Base-by-base conservation (phyloP, 2,113 vertebrate species). In the Romanogobio albipinnatus region DNA sequence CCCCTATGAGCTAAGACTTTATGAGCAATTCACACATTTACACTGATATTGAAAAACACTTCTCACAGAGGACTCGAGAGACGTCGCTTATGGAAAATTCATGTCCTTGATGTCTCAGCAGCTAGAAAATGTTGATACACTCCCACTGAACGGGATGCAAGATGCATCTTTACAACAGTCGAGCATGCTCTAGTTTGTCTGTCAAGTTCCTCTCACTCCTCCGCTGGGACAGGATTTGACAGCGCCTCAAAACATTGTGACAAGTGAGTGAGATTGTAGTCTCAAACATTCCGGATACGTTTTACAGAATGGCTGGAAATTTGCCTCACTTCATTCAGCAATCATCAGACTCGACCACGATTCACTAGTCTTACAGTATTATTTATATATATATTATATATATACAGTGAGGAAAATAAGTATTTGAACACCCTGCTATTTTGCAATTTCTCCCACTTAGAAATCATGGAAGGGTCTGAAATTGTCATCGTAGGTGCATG, bases 201-300 rank as follows among this genome's bases (percentile, higher is more conserved):
- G 70, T 85, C 84, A 73, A 61, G 24, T 56, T 49, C 39, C 43
- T 80, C 68, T 59, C 51, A 14, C 26, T 74, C 33, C 5, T 82
- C 84, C 59, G 14, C 22, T 47, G 78, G 73, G 78, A 82, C 56
- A 24, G 17, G 36, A 47, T 86, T 51, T 86, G 84, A 86, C 78
- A 76, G 29, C 14, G 47, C 76, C 66, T 70, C 49, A 85, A 71
- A 85, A 81, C 68, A 62, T 36, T 81, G 33, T 75, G 68, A 81
- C 78, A 75, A 81, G 66, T 73, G 71, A 62, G 56, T 75, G 45
- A 49, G 47, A 81, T 51, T 75, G 29, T 56, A 47, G 36, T 22
- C 51, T n/a, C 64, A 85, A 71, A 78, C 39, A 58, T 56, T 71
- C 19, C 14, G 66, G 47, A 29, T 39, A 29, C 62, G 6, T 51